Conservation (phyloP, 2,888 invertebrate species). For the Ommatoiulus sabulosus region DNA sequence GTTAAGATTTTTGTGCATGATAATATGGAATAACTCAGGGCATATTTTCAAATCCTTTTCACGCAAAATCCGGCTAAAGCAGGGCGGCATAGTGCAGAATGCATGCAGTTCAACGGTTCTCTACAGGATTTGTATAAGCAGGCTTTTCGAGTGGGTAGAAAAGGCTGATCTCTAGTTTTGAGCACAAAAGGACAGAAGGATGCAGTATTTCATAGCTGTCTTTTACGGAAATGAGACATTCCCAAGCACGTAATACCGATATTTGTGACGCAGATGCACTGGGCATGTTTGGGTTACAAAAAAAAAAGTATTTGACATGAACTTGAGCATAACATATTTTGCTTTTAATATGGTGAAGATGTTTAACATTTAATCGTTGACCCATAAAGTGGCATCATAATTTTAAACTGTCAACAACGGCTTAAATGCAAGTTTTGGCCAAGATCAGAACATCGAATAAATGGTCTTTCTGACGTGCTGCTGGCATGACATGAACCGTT, state of each 20-base stretch:
- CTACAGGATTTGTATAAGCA: background rate
- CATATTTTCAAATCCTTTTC: slow-evolving; percentile 9
- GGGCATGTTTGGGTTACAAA: background rate
- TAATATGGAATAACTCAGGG: background rate
- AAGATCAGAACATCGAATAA: too few relatives aligned
- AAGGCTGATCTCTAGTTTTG: slow-evolving; percentile 1
- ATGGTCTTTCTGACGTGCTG: too few relatives aligned
- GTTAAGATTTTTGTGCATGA: slow-evolving; percentile 24
- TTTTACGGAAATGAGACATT: background rate
- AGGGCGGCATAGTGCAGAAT: background rate
- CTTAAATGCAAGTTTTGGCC: too few relatives aligned
- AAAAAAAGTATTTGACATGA: background rate
- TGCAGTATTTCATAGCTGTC: background rate
- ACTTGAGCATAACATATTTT: background rate
- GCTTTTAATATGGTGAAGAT: too few relatives aligned
- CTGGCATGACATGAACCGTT: too few relatives aligned
- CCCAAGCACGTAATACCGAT: background rate
- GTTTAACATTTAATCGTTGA: too few relatives aligned
- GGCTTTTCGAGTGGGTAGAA: background rate
- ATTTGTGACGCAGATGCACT: background rate
- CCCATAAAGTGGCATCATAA: too few relatives aligned
- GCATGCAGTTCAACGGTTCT: background rate
- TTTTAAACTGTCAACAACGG: too few relatives aligned
- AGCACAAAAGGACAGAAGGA: background rate
- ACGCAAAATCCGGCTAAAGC: background rate